Conservation (phyloP, 2,888 invertebrate species). For the Hyposoter didymator region DNA sequence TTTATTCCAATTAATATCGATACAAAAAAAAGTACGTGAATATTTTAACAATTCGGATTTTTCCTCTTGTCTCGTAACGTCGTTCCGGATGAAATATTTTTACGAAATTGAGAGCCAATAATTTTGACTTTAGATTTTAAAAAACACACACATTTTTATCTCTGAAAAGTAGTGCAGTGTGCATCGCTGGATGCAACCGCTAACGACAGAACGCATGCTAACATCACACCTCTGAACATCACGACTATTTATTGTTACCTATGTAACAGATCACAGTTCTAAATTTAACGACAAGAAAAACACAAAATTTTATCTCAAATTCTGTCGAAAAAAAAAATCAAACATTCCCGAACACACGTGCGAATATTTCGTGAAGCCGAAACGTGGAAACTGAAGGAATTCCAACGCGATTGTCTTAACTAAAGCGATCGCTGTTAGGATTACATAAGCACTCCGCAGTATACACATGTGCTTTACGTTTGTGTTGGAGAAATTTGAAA, state of each 20-base stretch:
- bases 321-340: not conserved
- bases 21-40: not conserved
- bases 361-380: not conserved
- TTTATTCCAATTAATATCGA: slow-evolving; percentile 13
- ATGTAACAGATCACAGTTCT: too few relatives aligned
- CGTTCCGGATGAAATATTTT: not conserved
- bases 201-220: too few relatives aligned
- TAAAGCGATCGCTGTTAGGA: slow-evolving; percentile 32
- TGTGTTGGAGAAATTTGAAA: slow-evolving; percentile 4
- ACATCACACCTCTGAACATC: too few relatives aligned
- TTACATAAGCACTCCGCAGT: slow-evolving; percentile 20
- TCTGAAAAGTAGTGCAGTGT: too few relatives aligned
- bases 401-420: slow-evolving; percentile 35
- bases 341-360: too few relatives aligned
- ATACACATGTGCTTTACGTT: not conserved
- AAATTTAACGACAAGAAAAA: too few relatives aligned
- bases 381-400: slow-evolving; percentile 12
- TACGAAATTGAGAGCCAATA: not conserved
- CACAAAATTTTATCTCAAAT: not conserved
- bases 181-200: too few relatives aligned
- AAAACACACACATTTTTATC: not conserved
- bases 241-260: too few relatives aligned
- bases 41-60: not conserved
- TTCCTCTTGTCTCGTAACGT: not conserved
- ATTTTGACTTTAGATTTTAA: too few relatives aligned